Evolutionary conservation across 2,797 vertebrate species (phyloP).

Genomic region (Melanotaenia parkinsoni): DNA sequence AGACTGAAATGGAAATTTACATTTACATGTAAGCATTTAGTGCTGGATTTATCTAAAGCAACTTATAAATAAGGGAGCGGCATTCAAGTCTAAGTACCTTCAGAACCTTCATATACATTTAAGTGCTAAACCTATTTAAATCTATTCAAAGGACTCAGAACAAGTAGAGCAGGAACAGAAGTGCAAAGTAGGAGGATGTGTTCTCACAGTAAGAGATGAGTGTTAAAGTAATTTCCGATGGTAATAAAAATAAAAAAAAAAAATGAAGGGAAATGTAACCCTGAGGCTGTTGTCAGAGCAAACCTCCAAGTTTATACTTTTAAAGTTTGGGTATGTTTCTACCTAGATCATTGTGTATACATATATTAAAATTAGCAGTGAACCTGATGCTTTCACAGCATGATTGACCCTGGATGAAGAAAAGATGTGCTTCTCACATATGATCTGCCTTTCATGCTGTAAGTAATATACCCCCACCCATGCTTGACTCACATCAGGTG

Average conservation of each 20-base stretch:
- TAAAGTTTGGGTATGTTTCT: neutral
- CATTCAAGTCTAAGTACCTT: neutral
- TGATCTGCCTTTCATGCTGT: no score
- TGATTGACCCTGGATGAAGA: neutral
- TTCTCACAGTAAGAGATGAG: neutral
- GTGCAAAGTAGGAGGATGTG: neutral
- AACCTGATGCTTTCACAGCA: neutral
- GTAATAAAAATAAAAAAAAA: neutral
- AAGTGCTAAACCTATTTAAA: neutral
- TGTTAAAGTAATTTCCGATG: neutral
- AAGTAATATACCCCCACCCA: no score
- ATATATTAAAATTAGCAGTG: neutral
- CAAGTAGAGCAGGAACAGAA: neutral
- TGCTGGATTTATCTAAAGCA: neutral
- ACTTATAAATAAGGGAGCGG: neutral
- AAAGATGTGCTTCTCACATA: no score
- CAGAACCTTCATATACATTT: neutral
- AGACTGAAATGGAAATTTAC: neutral
- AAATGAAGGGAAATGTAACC: neutral
- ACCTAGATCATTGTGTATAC: neutral
- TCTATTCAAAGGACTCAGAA: neutral
- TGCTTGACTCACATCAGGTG: no score
- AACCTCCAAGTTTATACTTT: neutral
- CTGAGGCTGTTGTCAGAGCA: neutral
- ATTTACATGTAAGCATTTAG: neutral